Evolutionary conservation across 2,888 invertebrate genomes (phyloP), one percentile per base, ranked within the genome.

Genomic region (Tachina lurida): DNA sequence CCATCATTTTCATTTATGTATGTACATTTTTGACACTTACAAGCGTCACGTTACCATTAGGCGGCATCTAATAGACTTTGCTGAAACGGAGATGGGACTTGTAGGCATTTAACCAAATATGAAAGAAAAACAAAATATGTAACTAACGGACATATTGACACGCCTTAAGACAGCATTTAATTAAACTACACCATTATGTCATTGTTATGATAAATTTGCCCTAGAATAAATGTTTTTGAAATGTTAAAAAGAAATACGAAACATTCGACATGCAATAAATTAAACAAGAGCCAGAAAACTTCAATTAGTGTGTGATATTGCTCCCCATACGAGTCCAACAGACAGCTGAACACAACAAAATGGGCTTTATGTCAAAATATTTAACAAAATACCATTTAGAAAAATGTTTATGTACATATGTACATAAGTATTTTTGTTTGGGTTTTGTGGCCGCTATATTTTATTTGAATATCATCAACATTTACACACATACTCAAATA

Each of bases 91-190:
- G 80, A 80, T 74, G 68, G 45, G 45, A 62, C 47, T 65, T 45
- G 15, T 56, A 7, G 10, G 8, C 49, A 41, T 70, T 45, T 47
- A 75, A 22, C 12, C 4, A 63, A 52, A 43, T 15, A 81, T 52
- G 31, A 67, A 54, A 41, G 65, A 54, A 1, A 13, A 75, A 9
- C 13, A 41, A 65, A 60, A 54, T 63, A 54, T 76, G 15, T 9
- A 13, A 19, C 45, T 62, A 67, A 75, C 70, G 65, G 75, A 77
- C 77, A 77, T 71, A 60, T 76, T 78, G 84, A 75, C 83, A 85
- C 85, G 84, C 84, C 81, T 87, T 84, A 73, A 84, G 86, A 87
- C 87, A 86, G 86, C 86, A 87, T 86, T 87, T 87, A 87, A 87
- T 87, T 87, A 87, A 87, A 87, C 85, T 85, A 65, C 80, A 80